A percentile compares a stretch with the other conserved stretches of the same genome.
These are phyloP conservation scores for Suricata suricatta DNA, from an alignment of 2,113 vertebrate genomes.

Conservation along the genomic window DNA sequence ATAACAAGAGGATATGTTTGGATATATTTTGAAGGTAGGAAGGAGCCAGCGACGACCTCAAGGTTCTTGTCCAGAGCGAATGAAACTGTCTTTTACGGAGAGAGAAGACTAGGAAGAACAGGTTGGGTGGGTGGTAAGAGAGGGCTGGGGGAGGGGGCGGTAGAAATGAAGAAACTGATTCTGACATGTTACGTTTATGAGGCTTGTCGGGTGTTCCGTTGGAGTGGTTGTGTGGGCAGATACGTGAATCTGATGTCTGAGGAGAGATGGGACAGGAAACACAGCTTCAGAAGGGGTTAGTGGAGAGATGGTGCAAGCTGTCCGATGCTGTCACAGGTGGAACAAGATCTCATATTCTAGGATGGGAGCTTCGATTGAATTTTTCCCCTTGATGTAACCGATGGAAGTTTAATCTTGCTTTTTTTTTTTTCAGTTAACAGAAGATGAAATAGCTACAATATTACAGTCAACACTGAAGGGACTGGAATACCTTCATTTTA, in stretches of 20 bases:
- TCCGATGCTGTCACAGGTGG: background rate
- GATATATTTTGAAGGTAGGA: background rate
- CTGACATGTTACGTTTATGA: background rate
- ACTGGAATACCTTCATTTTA: slow-evolving; percentile 97
- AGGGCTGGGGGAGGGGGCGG: background rate
- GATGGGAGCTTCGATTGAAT: background rate
- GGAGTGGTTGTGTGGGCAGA: background rate
- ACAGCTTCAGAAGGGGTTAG: background rate
- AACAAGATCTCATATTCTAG: background rate
- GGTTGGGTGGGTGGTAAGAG: background rate
- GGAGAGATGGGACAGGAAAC: background rate
- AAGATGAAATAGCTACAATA: slow-evolving; percentile 95
- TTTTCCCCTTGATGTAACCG: background rate
- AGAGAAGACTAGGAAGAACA: background rate
- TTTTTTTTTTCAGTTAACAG: slow-evolving; percentile 87
- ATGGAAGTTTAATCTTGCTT: slow-evolving; percentile 34
- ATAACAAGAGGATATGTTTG: background rate
- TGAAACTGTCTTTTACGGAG: background rate
- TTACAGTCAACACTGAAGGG: slow-evolving; percentile 94
- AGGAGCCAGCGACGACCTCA: background rate
- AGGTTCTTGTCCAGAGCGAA: background rate
- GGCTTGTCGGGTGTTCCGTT: background rate
- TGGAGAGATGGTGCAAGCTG: background rate
- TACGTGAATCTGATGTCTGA: background rate
- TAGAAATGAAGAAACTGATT: background rate